phyloP scores from a whole-genome alignment of 2,888 invertebrate species.

The Plebejus argus region DNA sequence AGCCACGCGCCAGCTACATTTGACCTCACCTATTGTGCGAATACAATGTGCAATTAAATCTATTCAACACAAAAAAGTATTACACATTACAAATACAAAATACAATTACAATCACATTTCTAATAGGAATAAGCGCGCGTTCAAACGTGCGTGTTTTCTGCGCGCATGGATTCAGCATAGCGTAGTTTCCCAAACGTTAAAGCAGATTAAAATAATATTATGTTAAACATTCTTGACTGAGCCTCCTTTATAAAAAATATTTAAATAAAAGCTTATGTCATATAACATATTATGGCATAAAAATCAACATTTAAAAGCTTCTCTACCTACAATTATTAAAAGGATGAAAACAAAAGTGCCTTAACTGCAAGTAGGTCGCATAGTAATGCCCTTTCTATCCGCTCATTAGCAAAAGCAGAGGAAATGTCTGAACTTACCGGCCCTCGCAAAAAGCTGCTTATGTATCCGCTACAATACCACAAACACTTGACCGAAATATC shows the following conservation, averaged over 20 bases:
- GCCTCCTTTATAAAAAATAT: too few species aligned
- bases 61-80: constrained; percentile 30
- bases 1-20: constrained; percentile 43
- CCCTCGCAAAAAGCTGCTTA: constrained; percentile 67
- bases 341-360: constrained; percentile 38
- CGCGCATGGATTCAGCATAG: too few species aligned
- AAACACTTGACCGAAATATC: constrained; percentile 18
- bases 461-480: constrained; percentile 64
- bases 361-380: constrained; percentile 46
- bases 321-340: not conserved
- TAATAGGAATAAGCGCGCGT: not conserved
- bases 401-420: constrained; percentile 68
- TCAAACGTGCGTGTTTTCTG: not conserved
- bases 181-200: too few species aligned
- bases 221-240: too few species aligned
- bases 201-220: too few species aligned
- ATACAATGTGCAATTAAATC: constrained; percentile 37
- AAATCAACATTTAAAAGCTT: not conserved
- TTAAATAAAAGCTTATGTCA: too few species aligned
- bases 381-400: constrained; percentile 72
- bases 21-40: constrained; percentile 24
- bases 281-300: too few species aligned
- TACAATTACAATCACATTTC: not conserved
- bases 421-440: constrained; percentile 56
- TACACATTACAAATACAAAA: not conserved